Evolutionary conservation across 2,888 invertebrate species (phyloP), one percentile per base, ranked within the genome.

Genomic region (Amaurobius ferox): DNA sequence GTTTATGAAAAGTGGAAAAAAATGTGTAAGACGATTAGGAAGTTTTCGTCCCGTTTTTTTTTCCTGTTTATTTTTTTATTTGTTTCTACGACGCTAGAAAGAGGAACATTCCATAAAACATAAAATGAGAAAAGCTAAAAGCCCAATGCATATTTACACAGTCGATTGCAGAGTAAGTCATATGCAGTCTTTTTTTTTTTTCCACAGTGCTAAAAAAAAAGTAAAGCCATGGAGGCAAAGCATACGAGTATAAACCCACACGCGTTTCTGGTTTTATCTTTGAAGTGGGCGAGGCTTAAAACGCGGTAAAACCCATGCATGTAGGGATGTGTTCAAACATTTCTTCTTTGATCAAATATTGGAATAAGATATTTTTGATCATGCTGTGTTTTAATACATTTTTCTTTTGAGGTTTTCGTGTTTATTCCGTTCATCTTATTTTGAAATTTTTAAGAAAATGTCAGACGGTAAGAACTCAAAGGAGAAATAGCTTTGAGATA

Each of bases 201-300:
- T 5, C 11, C 1, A n/a, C n/a, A n/a, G n/a, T n/a, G 16, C 2
- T 23, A 55, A 11, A 55, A 55, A 23, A 11, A 6, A 55, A 55
- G 7, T 23, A 23, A 55, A 55, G 23, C 5, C 2, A 23, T 11
- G 23, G 55, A 55, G 23, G n/a, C n/a, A 55, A 55, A 55, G 55
- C 55, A 55, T 55, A 3, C 23, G n/a, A n/a, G n/a, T 55, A 11
- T 55, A 55, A 55, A 55, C 55, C 55, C 55, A 44, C 44, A 55
- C 5, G 55, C 5, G 19, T 55, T 55, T 55, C 23, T 23, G 7
- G 19, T 55, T 55, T 55, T 55, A 55, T 23, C 23, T 55, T 16
- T 7, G 55, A 23, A 3, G 55, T 55, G 23, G 55, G 23, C 19
- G 16, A 11, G 2, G 7, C 23, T 55, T 23, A 55, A 55, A 55